Conservation (phyloP, 2,888 invertebrate genomes). For the Hypomecis punctinalis region DNA sequence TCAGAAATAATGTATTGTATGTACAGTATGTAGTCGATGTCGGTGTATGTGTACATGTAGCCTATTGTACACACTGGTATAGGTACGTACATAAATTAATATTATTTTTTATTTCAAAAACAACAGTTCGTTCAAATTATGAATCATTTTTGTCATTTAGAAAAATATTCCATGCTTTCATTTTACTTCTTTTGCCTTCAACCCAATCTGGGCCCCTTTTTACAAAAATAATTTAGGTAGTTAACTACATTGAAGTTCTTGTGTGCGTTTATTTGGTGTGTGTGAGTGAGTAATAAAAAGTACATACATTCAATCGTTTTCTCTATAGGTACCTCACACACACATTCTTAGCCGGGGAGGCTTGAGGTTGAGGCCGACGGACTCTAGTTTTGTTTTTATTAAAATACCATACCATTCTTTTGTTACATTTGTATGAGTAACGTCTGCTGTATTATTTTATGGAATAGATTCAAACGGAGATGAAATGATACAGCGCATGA, state of each 20-base stretch:
- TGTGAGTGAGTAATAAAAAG: constrained; percentile 49
- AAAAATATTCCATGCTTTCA: constrained; percentile 8
- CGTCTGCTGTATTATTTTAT: constrained; percentile 29
- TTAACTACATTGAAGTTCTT: constrained; percentile 40
- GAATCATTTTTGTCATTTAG: not conserved
- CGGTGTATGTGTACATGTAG: constrained; percentile 11
- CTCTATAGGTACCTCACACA: constrained; percentile 50
- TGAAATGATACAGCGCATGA: constrained; percentile 27
- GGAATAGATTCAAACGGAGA: constrained; percentile 19
- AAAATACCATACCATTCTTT: constrained; percentile 60
- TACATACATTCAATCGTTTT: constrained; percentile 55
- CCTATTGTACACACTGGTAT: constrained; percentile 15
- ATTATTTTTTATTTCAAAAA: not conserved
- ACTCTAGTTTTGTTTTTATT: constrained; percentile 70
- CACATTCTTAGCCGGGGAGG: constrained; percentile 52
- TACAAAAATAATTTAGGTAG: constrained; percentile 58
- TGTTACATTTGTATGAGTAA: constrained; percentile 38
- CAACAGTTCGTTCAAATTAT: not conserved
- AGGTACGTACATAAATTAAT: not conserved
- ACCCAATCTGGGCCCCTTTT: constrained; percentile 62
- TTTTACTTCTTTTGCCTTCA: constrained; percentile 43
- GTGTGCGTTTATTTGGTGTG: constrained; percentile 45
- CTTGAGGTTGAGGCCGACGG: constrained; percentile 51
- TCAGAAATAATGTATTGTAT: constrained; percentile 15
- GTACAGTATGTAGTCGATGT: constrained; percentile 1